Evolutionary conservation across 2,113 vertebrate genomes (phyloP), one percentile per base, ranked within the genome.

Genomic region (Eolophus roseicapilla): DNA sequence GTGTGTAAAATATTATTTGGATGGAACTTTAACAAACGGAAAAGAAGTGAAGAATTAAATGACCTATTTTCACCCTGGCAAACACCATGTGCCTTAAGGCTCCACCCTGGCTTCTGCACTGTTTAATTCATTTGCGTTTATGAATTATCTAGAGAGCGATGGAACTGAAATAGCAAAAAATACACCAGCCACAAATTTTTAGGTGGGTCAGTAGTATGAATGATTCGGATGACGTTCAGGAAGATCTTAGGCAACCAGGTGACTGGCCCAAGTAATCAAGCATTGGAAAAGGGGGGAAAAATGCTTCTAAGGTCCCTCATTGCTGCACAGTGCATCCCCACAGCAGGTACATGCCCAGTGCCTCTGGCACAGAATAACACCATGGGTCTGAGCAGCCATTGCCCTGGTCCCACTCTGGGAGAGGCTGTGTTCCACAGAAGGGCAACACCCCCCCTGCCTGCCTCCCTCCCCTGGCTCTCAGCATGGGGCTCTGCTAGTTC

Each of bases 61-160:
- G 74, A 23, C 52, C 69, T 79, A 29, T 94, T 96, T 94, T 94
- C 73, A 76, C 39, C 35, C 20, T 92, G 76, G 37, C 33, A 93
- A 96, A 75, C 0, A 7, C 47, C 27, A 17, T 46, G 47, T 44
- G 60, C 49, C 84, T 88, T 63, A 74, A 63, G 85, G 55, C 78
- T 86, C 31, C 23, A 37, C 27, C 53, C 39, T 79, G 52, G 21
- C 29, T 94, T 46, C 55, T 2, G 1, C 52, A 47, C 73, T 80
- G 20, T 86, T 86, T 69, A 46, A 75, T 93, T 86, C 78, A 10
- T 52, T 68, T 71, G 19, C 60, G 14, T 79, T 84, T 90, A 79
- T 57, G 35, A 73, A 27, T 55, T 29, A 64, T 84, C 49, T 84
- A 41, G 44, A 82, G 88, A 69, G 15, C 11, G 28, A 35, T 59